Evolutionary conservation across 1,140 invertebrate genomes (phyloP), one percentile per base, ranked within the genome.

Genomic region (Macrocentrus cingulum): DNA sequence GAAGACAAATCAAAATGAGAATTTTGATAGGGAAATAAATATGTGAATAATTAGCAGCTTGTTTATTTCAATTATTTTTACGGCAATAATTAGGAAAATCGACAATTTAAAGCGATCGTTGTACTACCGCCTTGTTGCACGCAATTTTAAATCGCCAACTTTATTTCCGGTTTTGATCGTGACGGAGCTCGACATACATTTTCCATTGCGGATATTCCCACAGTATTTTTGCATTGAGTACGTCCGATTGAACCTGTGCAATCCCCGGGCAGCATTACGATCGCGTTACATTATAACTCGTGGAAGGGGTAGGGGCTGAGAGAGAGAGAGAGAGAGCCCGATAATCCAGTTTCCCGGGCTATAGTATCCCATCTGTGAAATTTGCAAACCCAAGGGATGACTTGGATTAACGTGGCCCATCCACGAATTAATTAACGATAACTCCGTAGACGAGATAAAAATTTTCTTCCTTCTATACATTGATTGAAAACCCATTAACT

Each of bases 251-350:
- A 57, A 57, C 15, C 15, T 11, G n/a, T n/a, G 23, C 25, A 34
- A 59, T 54, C 46, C 46, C 57, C 46, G 34, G 25, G 44, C 51
- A 39, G 44, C 25, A 59, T 54, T 59, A 41, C 57, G 57, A 49
- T 46, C 57, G 48, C 39, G 51, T 59, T 59, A 54, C 41, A 54
- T 53, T 54, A 59, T 59, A 46, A 53, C 42, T 50, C n/a, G 44
- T 34, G 22, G 29, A 9, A 5, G 9, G n/a, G n/a, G n/a, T n/a
- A n/a, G n/a, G n/a, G 25, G 25, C 9, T 29, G 19, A 23, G 6
- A 46, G 44, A 46, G 22, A 34, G 41, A 9, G 13, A 16, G 36
- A 36, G 19, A 39, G 39, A 25, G 13, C 22, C 45, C 57, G 50
- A 59, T 59, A 59, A 59, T 59, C 51, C 45, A 45, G 50, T 59